Evolutionary conservation across 2,113 vertebrate species (phyloP).

Genomic region (Tupaia tana): DNA sequence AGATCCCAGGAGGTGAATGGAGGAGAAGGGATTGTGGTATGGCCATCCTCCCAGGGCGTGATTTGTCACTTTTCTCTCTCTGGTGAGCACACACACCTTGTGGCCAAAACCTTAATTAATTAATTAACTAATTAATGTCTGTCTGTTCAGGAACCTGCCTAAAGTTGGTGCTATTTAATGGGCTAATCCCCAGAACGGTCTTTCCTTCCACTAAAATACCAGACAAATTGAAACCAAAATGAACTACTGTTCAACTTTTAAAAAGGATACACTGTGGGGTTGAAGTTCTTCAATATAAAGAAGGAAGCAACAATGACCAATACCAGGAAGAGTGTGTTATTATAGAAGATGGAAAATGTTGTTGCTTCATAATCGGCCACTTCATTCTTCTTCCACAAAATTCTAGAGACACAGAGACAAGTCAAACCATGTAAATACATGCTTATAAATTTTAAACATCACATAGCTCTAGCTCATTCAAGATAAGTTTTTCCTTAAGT

Average conservation of each 20-base stretch:
- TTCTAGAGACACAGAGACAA: constrained; percentile 85
- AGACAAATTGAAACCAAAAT: constrained; percentile 13
- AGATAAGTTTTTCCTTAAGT: background rate
- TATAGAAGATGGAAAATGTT: constrained; percentile 99
- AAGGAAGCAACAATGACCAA: constrained; percentile 97
- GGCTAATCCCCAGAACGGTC: background rate
- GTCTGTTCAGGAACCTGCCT: background rate
- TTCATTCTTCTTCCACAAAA: constrained; percentile 99
- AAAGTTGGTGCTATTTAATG: background rate
- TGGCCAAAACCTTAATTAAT: too few relatives aligned
- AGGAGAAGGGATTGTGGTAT: too few relatives aligned
- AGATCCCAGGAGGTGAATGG: too few relatives aligned
- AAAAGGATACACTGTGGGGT: constrained; percentile 99
- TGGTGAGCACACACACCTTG: too few relatives aligned
- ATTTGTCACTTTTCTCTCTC: too few relatives aligned
- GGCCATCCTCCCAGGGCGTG: too few relatives aligned
- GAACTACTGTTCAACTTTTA: background rate
- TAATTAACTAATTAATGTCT: too few relatives aligned
- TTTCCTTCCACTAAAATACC: background rate
- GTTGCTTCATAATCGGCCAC: constrained; percentile 99
- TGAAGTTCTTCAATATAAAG: constrained; percentile 98
- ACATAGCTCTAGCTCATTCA: background rate
- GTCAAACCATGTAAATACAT: background rate
- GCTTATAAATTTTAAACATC: background rate
- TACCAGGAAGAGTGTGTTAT: constrained; percentile 98